phyloP scores from a whole-genome alignment of 2,888 invertebrate species.

The Diplazon laetatorius region DNA sequence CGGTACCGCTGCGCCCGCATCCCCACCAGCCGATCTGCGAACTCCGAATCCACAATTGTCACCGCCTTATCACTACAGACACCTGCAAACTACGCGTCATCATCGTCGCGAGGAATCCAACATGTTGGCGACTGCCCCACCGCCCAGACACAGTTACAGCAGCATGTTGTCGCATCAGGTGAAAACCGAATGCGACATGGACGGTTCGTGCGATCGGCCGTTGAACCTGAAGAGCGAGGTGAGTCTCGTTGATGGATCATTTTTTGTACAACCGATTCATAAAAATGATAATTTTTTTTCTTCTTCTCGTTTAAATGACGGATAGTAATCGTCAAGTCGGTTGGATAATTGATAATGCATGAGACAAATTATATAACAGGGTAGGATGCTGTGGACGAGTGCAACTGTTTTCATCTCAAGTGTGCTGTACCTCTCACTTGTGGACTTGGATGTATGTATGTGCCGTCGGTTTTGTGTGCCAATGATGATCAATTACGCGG shows the following conservation, averaged over 20 bases:
- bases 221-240: slow-evolving; percentile 82
- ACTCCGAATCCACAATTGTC: slow-evolving; percentile 82
- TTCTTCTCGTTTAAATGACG: too few species aligned
- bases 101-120: slow-evolving; percentile 78
- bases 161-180: slow-evolving; percentile 80
- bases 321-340: neutral
- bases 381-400: slow-evolving; percentile 41
- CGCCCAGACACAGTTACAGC: slow-evolving; percentile 80
- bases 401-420: slow-evolving; percentile 36
- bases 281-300: too few species aligned
- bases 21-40: slow-evolving; percentile 83
- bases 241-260: slow-evolving; percentile 68
- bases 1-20: slow-evolving; percentile 85
- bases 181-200: slow-evolving; percentile 79
- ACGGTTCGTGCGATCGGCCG: slow-evolving; percentile 81
- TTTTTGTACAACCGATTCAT: too few species aligned
- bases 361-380: neutral
- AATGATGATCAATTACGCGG: slow-evolving; percentile 76
- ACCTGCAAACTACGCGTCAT: slow-evolving; percentile 76
- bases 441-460: slow-evolving; percentile 58
- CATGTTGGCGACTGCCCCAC: slow-evolving; percentile 81
- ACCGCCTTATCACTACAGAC: slow-evolving; percentile 78
- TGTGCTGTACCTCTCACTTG: too few species aligned
- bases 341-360: slow-evolving; percentile 6
- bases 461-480: slow-evolving; percentile 74